Evolutionary conservation across 2,888 invertebrate species (phyloP), one percentile per base, ranked within the genome.

Genomic region (Drepanosiphum platanoidis): DNA sequence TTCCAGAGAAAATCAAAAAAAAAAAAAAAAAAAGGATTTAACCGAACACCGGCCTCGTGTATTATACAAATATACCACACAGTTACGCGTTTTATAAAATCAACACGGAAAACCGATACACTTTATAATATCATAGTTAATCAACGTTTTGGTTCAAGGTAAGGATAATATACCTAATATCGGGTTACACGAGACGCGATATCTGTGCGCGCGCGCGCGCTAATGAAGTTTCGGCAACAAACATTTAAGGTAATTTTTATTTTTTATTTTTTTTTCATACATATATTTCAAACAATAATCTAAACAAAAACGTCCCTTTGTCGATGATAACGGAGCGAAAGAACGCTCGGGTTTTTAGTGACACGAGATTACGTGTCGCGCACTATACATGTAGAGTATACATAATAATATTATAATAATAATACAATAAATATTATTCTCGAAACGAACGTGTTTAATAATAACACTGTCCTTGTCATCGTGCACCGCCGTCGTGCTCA

Each of bases 101-200:
- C 52, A 36, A 81, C 81, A 42, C 81, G 71, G 71, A 72, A 82
- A 82, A 82, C 72, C 81, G 71, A 82, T 82, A 82, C n/a, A n/a
- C 81, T 27, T 34, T 18, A n/a, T 80, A 8, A 58, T 34, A 75
- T 64, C 30, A 27, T 2, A n/a, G 61, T 22, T 81, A 82, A 82
- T 82, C 81, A 72, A 82, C 72, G 61, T 61, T 61, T 82, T 82
- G 39, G 61, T 61, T 61, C 81, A 82, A 82, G 81, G 81, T 72
- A n/a, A 82, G 30, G 13, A 77, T 34, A 61, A 58, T 58, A 75
- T 7, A 58, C 11, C 13, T 71, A 30, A 72, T 72, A 58, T 82
- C 81, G 9, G 81, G 61, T 82, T 82, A 82, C 81, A 32, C 30
- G 13, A 30, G n/a, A 22, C 15, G 13, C 34, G 66, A 46, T 71